A percentile compares a stretch with the other conserved stretches of the same genome.
Conservation (phyloP, 2,888 invertebrate species). For the Tyria jacobaeae region DNA sequence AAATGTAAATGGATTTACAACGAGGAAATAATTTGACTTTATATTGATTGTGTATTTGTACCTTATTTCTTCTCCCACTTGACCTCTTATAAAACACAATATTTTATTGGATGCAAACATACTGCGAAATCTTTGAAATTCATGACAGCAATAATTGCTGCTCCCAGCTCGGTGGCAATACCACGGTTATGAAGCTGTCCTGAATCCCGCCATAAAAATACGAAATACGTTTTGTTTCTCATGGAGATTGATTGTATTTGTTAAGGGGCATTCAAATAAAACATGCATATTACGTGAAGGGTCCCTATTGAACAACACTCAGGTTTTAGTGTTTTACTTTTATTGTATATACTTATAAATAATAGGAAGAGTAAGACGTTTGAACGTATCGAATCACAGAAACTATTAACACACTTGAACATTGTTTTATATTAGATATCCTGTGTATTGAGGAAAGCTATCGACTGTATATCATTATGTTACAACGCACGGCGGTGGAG, state of each 20-base stretch:
- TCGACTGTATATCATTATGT: no score
- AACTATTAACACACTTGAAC: no score
- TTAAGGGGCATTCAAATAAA: constrained; percentile 49
- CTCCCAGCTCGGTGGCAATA: constrained; percentile 11
- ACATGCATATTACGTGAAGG: not conserved
- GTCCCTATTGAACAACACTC: not conserved
- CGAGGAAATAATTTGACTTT: no score
- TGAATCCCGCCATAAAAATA: constrained; percentile 45
- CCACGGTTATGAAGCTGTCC: constrained; percentile 21
- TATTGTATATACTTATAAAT: not conserved
- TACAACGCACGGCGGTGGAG: no score
- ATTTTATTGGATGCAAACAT: not conserved
- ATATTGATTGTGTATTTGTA: no score
- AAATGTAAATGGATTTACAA: no score
- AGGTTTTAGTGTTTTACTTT: not conserved
- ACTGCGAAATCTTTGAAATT: not conserved
- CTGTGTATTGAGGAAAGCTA: no score
- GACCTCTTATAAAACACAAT: not conserved
- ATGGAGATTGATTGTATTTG: constrained; percentile 60
- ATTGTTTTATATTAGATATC: no score
- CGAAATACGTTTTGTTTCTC: constrained; percentile 57
- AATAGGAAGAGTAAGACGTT: no score
- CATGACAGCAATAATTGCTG: constrained; percentile 31
- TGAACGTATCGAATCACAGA: no score
- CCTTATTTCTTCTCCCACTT: no score